Percentiles rank a stretch among this genome's conserved stretches.
phyloP scores from a whole-genome alignment of 2,113 vertebrate genomes.

The Oenanthe melanoleuca region DNA sequence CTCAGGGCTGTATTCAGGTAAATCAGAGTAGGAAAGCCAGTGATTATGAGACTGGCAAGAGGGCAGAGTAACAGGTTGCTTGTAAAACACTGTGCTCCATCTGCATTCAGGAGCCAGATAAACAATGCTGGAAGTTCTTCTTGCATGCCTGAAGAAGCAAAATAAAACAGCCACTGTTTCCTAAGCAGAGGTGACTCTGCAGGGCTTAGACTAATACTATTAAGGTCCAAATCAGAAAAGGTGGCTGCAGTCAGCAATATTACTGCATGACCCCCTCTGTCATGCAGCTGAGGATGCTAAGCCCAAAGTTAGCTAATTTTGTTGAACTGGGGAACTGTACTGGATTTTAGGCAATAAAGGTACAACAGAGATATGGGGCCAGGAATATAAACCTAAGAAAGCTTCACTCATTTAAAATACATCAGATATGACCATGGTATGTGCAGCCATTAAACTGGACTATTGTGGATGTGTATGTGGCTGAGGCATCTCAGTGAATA shows the following conservation, averaged over 20 bases:
- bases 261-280: neutral
- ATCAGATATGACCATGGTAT: neutral
- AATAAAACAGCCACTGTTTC: slow-evolving; percentile 10
- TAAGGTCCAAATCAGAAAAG: slow-evolving; percentile 48
- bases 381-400: neutral
- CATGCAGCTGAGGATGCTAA: neutral
- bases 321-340: neutral
- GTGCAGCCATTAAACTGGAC: neutral
- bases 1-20: neutral
- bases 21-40: neutral
- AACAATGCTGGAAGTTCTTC: neutral
- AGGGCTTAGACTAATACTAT: slow-evolving; percentile 61
- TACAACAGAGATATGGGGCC: neutral
- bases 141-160: neutral
- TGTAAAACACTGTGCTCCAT: neutral
- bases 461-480: neutral
- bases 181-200: slow-evolving; percentile 60
- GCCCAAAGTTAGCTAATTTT: neutral
- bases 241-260: slow-evolving; percentile 22
- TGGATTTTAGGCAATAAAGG: neutral
- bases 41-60: neutral
- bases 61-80: neutral
- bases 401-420: neutral
- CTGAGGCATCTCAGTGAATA: neutral
- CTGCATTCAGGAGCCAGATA: neutral